Evolutionary conservation across 2,797 vertebrate genomes (phyloP).

Genomic region (Poeciliopsis infans): DNA sequence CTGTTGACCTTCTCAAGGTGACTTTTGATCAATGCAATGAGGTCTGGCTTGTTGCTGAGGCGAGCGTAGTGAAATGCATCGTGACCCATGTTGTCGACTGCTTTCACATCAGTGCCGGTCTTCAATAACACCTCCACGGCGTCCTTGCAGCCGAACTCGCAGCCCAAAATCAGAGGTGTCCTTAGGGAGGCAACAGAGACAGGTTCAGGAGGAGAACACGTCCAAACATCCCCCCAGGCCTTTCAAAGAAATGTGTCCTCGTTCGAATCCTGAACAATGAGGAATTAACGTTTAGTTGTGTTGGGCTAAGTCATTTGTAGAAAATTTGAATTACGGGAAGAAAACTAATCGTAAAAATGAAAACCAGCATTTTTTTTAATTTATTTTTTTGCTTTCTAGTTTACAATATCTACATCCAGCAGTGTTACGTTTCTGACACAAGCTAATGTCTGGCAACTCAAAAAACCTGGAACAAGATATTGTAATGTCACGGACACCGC

Average conservation of each 20-base stretch:
- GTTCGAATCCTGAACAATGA: background rate
- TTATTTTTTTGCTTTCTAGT: background rate
- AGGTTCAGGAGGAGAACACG: background rate
- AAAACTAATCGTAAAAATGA: background rate
- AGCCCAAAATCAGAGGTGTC: slow-evolving; percentile 93
- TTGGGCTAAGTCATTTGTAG: background rate
- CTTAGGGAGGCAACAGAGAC: slow-evolving; percentile 66
- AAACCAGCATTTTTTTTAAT: background rate
- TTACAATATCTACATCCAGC: background rate
- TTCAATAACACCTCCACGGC: slow-evolving; percentile 92
- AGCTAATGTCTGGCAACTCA: background rate
- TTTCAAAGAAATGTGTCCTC: background rate
- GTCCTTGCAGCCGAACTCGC: slow-evolving; percentile 92
- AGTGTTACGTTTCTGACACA: background rate
- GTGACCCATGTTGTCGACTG: slow-evolving; percentile 87
- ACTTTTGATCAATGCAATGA: slow-evolving; percentile 85
- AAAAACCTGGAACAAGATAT: background rate
- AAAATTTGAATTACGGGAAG: background rate
- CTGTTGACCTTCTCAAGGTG: slow-evolving; percentile 84
- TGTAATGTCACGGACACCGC: background rate
- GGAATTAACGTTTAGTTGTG: background rate
- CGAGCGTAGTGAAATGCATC: slow-evolving; percentile 92
- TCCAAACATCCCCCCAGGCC: background rate
- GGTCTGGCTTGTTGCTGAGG: slow-evolving; percentile 90
- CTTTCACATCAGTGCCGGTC: slow-evolving; percentile 83